Conservation (phyloP, 2,113 vertebrate species). For the Silurus meridionalis region DNA sequence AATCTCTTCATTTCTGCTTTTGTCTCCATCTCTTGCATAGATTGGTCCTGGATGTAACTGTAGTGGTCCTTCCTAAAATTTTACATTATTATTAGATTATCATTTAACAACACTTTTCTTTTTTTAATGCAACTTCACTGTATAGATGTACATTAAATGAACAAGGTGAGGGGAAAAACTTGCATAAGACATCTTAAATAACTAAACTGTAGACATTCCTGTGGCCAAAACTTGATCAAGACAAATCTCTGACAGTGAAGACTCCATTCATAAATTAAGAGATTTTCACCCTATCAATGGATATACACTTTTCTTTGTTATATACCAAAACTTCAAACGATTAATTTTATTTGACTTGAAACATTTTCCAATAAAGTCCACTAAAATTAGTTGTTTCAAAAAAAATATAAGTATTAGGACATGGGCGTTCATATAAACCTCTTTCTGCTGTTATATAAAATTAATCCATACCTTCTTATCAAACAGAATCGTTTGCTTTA, state of each 20-base stretch:
- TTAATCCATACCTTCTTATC: not conserved
- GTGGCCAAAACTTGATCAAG: not conserved
- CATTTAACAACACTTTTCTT: not conserved
- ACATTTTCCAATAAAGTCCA: not conserved
- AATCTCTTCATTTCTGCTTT: slow-evolving; percentile 74
- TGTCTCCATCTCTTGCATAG: slow-evolving; percentile 82
- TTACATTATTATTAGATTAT: slow-evolving; percentile 4
- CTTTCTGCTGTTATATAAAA: not conserved
- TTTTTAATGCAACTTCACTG: not conserved
- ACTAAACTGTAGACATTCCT: not conserved
- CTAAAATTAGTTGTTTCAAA: not conserved
- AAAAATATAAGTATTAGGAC: not conserved
- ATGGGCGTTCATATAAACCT: not conserved
- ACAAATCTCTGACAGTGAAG: not conserved
- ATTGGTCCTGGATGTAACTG: slow-evolving; percentile 78
- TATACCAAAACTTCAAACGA: not conserved
- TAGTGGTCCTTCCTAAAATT: slow-evolving; percentile 69
- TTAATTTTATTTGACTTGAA: not conserved
- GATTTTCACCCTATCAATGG: not conserved
- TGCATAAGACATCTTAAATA: not conserved
- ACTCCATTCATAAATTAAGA: not conserved
- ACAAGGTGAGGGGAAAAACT: not conserved
- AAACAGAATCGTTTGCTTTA: not conserved
- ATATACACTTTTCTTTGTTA: not conserved
- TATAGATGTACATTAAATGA: not conserved